Evolutionary conservation across 2,797 vertebrate genomes (phyloP), one percentile per base, ranked within the genome.

Genomic region (Leptoclinus maculatus): DNA sequence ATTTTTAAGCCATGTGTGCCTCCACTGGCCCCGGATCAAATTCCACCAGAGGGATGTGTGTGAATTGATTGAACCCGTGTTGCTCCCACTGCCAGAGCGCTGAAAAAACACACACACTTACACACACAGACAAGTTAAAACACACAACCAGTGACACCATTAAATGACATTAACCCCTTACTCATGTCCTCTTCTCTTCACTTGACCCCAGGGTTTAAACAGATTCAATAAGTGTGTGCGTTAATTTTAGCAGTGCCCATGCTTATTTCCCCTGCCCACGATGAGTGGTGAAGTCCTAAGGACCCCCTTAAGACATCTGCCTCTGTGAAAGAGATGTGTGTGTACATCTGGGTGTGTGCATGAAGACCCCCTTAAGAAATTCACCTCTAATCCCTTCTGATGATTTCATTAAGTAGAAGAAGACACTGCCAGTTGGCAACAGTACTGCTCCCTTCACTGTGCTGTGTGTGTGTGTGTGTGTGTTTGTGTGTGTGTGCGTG

Each of bases 361-460:
- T 74, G 78, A 87, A 84, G 94, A 95, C 89, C 94, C 94, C 92
- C 91, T 95, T 92, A 95, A 95, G 95, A 95, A 96, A 95, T 95
- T 94, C 92, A 93, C 87, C 90, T 90, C 93, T 95, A 96, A 97
- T 97, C 95, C 95, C 92, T 93, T 96, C 93, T 96, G 96, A 97
- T 97, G 96, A 95, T 97, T 97, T 97, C 95, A 97, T 97, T 97
- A 96, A 96, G 96, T 94, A 92, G 93, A 91, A 87, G 84, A 93
- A 92, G 90, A 90, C 88, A 91, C 89, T 96, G 95, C 95, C 95
- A 96, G 96, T 93, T 96, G 95, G 95, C 95, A 95, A 91, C 89
- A 82, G 83, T 82, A 87, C 81, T 86, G 80, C 78, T 87, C 57
- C 88, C 92, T 94, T 87, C 93, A 79, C 76, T 78, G 78, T 80